Conservation (phyloP, 2,797 vertebrate genomes). For the Tiaroga cobitis region DNA sequence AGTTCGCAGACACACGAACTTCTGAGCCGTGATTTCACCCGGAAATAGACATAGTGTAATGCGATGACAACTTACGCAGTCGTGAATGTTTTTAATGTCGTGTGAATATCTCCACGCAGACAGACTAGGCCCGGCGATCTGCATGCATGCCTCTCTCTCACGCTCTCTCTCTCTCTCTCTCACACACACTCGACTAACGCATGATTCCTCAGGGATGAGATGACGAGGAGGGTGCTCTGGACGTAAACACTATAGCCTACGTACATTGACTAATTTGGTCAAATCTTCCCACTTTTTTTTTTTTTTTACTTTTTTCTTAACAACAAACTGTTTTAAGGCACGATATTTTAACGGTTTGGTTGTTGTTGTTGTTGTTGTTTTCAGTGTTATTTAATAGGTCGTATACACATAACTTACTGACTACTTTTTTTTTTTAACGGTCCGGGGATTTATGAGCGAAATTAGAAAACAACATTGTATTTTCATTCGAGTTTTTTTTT, state of each 20-base stretch:
- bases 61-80: background rate
- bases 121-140: constrained; percentile 10
- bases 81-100: background rate
- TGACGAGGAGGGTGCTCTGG: background rate
- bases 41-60: constrained; percentile 62
- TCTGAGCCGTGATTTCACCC: constrained; percentile 66
- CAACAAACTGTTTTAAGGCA: background rate
- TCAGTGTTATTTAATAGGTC: background rate
- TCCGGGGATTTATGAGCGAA: background rate
- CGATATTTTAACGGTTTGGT: background rate
- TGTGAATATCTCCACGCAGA: background rate
- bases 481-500: background rate
- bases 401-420: background rate
- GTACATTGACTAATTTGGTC: background rate
- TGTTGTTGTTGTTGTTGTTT: background rate
- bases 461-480: background rate
- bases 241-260: background rate
- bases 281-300: background rate
- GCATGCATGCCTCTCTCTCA: background rate
- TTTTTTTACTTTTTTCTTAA: background rate
- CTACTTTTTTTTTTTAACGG: no score
- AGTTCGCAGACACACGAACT: constrained; percentile 37
- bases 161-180: no score
- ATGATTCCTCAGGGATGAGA: background rate
- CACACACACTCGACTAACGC: background rate